Conservation (phyloP, 2,113 vertebrate genomes). For the Etia nguti region DNA sequence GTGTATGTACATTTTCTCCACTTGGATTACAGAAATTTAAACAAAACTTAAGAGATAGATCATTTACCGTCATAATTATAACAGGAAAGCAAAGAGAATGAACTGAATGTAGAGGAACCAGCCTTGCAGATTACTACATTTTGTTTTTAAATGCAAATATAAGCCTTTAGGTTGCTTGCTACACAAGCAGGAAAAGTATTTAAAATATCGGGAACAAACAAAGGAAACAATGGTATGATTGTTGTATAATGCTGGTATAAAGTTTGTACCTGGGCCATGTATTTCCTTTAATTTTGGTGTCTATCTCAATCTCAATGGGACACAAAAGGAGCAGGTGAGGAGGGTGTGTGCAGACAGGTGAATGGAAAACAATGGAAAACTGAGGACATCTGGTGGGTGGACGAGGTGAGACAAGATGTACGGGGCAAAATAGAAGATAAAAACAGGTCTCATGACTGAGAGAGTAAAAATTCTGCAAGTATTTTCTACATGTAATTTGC, state of each 20-base stretch:
- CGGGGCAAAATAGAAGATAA: background rate
- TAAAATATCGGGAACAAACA: background rate
- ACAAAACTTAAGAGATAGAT: fast-evolving
- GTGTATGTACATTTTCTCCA: background rate
- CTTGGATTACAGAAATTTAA: background rate
- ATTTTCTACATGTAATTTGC: background rate
- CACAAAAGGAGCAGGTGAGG: background rate
- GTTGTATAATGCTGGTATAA: background rate
- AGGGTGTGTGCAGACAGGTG: background rate
- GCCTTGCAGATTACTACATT: fast-evolving
- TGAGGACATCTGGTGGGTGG: background rate
- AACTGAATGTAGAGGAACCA: background rate
- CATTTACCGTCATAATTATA: background rate
- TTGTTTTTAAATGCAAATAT: background rate
- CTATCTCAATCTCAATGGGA: background rate
- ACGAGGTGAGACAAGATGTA: background rate
- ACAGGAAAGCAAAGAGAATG: background rate
- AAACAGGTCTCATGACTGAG: background rate
- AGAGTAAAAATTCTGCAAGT: fast-evolving
- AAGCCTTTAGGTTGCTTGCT: background rate
- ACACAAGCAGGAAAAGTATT: background rate
- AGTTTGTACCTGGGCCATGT: fast-evolving
- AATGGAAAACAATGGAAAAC: background rate
- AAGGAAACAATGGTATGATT: fast-evolving
- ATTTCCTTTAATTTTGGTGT: background rate